Evolutionary conservation across 2,113 vertebrate genomes (phyloP).

Genomic region (Aptenodytes forsteri): DNA sequence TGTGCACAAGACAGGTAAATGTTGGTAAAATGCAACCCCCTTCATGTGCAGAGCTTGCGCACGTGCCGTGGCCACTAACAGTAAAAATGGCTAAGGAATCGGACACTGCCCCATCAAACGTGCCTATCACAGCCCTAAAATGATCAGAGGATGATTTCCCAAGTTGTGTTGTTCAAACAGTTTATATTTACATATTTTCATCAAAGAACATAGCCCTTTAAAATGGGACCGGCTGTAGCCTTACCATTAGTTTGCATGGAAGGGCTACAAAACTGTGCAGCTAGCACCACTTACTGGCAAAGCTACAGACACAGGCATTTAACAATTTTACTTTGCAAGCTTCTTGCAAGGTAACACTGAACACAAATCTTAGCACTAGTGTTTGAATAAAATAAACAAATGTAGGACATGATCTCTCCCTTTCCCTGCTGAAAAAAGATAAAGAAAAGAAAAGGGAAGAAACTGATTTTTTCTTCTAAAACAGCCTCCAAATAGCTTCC

Average conservation of each 20-base stretch:
- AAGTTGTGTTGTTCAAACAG: not conserved
- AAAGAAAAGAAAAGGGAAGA: not conserved
- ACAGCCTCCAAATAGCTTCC: not conserved
- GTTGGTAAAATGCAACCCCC: not conserved
- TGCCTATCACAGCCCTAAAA: not conserved
- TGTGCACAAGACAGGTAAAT: not conserved
- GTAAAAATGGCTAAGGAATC: not conserved
- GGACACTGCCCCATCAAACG: not conserved
- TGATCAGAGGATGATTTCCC: conserved; percentile 15
- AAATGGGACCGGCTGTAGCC: not conserved
- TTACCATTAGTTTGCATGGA: not conserved
- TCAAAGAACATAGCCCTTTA: not conserved
- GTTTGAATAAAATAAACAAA: not conserved
- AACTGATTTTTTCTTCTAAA: not conserved
- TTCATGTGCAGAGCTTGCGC: not conserved
- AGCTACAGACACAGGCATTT: not conserved
- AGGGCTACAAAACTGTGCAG: not conserved
- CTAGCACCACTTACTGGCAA: conserved; percentile 60
- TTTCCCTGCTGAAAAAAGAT: rapidly evolving
- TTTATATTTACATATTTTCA: conserved; percentile 14
- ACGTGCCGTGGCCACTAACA: rapidly evolving
- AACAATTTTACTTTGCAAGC: not conserved
- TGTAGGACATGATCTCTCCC: not conserved
- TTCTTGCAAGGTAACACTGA: not conserved
- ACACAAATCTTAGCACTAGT: not conserved